Evolutionary conservation across 1,140 invertebrate genomes (phyloP).

Genomic region (Cheumatopsyche charites): DNA sequence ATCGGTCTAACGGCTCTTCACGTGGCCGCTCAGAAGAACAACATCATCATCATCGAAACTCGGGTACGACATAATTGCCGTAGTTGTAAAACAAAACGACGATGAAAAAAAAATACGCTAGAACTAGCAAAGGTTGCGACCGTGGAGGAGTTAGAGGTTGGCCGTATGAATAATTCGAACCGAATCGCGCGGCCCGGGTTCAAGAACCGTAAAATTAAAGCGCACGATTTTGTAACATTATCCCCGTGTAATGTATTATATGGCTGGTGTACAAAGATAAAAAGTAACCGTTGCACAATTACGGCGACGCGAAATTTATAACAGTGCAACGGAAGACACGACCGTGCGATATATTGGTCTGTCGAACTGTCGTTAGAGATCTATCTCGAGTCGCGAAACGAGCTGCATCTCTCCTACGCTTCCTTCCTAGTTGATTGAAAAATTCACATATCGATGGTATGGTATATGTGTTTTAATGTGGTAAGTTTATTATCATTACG

Average conservation of each 20-base stretch:
- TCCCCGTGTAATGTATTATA: slow-evolving; percentile 42
- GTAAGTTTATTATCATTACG: too few relatives aligned
- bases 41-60: background rate
- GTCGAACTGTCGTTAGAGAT: too few relatives aligned
- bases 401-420: too few relatives aligned
- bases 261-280: background rate
- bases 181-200: slow-evolving; percentile 39
- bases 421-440: too few relatives aligned
- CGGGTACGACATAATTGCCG: background rate
- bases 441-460: too few relatives aligned
- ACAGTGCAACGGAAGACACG: slow-evolving; percentile 16
- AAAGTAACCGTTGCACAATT: slow-evolving; percentile 40
- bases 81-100: slow-evolving; percentile 23
- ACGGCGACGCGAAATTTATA: slow-evolving; percentile 31
- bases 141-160: slow-evolving; percentile 33
- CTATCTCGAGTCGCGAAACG: too few relatives aligned
- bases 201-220: slow-evolving; percentile 50
- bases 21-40: too few relatives aligned
- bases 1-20: background rate
- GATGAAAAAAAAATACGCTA: slow-evolving; percentile 1
- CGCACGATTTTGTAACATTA: slow-evolving; percentile 49
- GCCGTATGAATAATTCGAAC: slow-evolving; percentile 43
- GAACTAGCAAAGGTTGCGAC: slow-evolving; percentile 37
- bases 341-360: background rate
- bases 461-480: too few relatives aligned